A percentile compares a stretch with the other conserved stretches of the same genome.
Conservation (phyloP, 2,888 invertebrate species). For the Brachyopa scutellaris region DNA sequence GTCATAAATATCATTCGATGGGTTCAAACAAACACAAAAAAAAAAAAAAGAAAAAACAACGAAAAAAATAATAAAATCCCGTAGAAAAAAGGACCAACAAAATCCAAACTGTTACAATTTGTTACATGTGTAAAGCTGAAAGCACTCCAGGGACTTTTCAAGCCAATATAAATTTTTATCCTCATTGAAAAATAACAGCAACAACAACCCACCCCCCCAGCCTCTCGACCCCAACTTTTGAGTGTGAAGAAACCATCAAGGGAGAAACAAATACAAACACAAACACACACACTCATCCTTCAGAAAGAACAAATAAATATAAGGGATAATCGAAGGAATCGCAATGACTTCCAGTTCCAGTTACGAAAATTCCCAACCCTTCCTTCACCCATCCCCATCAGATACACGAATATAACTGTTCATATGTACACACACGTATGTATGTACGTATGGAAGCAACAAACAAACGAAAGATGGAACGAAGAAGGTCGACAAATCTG, state of each 20-base stretch:
- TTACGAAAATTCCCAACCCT: constrained; percentile 46
- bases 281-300: not conserved
- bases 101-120: constrained; percentile 78
- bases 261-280: not conserved
- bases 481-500: constrained; percentile 65
- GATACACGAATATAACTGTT: not conserved
- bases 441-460: too few species aligned
- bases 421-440: too few species aligned
- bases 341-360: constrained; percentile 66
- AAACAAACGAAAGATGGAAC: constrained; percentile 36
- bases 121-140: constrained; percentile 80
- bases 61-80: constrained; percentile 41
- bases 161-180: constrained; percentile 80
- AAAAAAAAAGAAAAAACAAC: constrained; percentile 43
- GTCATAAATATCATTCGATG: constrained; percentile 70
- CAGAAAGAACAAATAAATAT: constrained; percentile 29
- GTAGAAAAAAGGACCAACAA: constrained; percentile 44
- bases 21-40: constrained; percentile 18
- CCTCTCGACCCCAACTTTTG: too few species aligned
- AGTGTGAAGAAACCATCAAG: constrained; percentile 29
- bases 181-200: constrained; percentile 80
- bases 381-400: not conserved
- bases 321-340: constrained; percentile 71
- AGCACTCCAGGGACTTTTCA: constrained; percentile 81
- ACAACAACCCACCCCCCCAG: constrained; percentile 58